These are phyloP conservation scores for Xenus cinereus DNA, from an alignment of 2,113 vertebrate genomes.

Conservation along the genomic window DNA sequence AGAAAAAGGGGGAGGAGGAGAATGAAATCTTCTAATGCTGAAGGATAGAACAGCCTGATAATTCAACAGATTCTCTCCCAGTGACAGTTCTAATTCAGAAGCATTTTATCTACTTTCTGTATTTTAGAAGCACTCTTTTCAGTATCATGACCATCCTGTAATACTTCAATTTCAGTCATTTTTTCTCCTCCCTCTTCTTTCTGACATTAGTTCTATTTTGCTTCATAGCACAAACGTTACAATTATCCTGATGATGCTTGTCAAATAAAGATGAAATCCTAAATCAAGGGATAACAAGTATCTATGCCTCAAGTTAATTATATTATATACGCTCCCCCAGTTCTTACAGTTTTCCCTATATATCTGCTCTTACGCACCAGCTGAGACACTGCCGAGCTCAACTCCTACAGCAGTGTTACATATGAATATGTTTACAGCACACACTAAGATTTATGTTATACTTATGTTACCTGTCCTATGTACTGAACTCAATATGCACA, in stretches of 20 bases:
- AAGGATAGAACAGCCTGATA: not conserved
- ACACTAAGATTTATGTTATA: not conserved
- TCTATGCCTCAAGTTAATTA: not conserved
- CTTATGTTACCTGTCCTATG: not conserved
- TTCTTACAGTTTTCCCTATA: not conserved
- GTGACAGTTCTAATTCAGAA: not conserved
- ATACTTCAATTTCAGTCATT: not conserved
- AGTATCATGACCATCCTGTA: not conserved
- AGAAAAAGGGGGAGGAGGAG: not conserved
- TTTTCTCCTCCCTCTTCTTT: not conserved
- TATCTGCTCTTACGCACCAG: not conserved
- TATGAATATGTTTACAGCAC: not conserved
- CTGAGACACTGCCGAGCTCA: not conserved
- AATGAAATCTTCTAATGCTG: not conserved
- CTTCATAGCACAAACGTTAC: not conserved
- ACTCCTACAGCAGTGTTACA: not conserved
- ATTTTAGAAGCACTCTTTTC: not conserved
- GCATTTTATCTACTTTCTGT: not conserved
- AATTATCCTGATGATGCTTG: not conserved
- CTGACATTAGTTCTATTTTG: not conserved
- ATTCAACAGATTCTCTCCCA: not conserved
- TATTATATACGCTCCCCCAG: not conserved
- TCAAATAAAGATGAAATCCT: constrained; percentile 11
- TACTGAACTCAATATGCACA: not conserved
- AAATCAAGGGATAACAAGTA: not conserved